Evolutionary conservation across 1,140 invertebrate species (phyloP).

Genomic region (Heliconius hewitsoni): DNA sequence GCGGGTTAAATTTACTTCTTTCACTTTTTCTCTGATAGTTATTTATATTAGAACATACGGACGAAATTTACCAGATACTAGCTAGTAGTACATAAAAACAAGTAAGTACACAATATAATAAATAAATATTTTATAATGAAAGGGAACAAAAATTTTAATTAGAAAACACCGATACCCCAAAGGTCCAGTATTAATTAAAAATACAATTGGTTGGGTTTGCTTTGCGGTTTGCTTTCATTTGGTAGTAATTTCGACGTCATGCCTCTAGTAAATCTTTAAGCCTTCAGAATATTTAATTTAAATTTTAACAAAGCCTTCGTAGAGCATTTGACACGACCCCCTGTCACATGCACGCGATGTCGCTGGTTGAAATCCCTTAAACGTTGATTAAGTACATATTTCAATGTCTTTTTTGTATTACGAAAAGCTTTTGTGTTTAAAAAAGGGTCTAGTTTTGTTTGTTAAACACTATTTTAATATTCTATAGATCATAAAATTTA

Average conservation of each 20-base stretch:
- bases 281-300: neutral
- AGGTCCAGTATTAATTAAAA: constrained; percentile 16
- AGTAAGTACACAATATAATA: too few species aligned
- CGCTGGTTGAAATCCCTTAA: neutral
- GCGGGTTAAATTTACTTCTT: too few species aligned
- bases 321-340: neutral
- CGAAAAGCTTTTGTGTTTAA: too few species aligned
- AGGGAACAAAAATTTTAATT: constrained; percentile 2
- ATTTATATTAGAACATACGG: too few species aligned
- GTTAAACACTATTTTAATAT: too few species aligned
- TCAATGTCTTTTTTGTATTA: neutral
- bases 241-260: constrained; percentile 19
- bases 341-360: constrained; percentile 7
- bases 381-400: neutral
- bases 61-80: too few species aligned
- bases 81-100: too few species aligned
- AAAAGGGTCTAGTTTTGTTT: neutral
- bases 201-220: constrained; percentile 1
- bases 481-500: too few species aligned
- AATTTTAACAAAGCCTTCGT: neutral
- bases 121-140: neutral
- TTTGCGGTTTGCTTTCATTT: constrained; percentile 18
- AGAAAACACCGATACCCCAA: constrained; percentile 11
- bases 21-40: too few species aligned
- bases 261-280: neutral